phyloP scores from a whole-genome alignment of 2,797 vertebrate species.

The Argya squamiceps region DNA sequence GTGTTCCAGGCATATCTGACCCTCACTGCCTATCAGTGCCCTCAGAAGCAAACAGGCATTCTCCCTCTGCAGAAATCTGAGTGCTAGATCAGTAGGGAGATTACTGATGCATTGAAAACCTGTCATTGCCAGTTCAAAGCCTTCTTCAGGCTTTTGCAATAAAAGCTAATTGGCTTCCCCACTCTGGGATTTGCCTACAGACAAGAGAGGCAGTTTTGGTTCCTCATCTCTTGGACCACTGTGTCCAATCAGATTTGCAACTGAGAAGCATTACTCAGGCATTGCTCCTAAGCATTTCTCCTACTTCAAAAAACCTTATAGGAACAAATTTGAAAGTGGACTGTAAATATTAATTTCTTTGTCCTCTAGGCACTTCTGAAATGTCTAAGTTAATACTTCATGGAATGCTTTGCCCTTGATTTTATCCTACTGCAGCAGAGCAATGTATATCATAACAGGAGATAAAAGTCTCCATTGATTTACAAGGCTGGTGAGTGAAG shows the following conservation, averaged over 20 bases:
- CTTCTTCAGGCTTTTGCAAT: neutral
- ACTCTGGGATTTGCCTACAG: neutral
- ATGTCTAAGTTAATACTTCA: neutral
- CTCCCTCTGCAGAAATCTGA: neutral
- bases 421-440: neutral
- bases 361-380: neutral
- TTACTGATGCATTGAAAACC: neutral
- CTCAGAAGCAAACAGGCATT: neutral
- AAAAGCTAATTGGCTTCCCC: neutral
- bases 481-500: neutral
- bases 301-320: neutral
- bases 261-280: neutral
- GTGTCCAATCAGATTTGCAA: neutral
- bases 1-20: neutral
- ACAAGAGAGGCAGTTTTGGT: neutral
- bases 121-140: neutral
- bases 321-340: neutral
- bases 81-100: fast-evolving
- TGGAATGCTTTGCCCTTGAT: neutral
- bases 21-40: neutral
- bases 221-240: neutral
- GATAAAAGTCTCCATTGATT: neutral
- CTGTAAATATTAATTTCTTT: conserved; percentile 5
- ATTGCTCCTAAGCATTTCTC: neutral
- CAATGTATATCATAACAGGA: neutral